Evolutionary conservation across 2,113 vertebrate genomes (phyloP).

Genomic region (Parotia lawesii): DNA sequence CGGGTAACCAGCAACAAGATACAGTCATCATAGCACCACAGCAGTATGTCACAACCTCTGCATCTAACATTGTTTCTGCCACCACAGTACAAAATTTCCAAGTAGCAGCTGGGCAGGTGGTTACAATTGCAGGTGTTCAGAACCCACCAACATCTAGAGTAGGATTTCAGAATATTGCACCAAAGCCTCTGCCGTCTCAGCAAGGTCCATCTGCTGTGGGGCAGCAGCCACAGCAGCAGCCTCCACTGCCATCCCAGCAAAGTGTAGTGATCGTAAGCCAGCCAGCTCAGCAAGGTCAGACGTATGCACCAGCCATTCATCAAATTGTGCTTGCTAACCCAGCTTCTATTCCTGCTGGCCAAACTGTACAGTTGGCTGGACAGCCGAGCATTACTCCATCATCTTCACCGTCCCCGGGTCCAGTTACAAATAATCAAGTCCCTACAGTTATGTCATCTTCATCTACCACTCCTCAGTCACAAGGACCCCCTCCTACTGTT

Average conservation of each 20-base stretch:
- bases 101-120: slow-evolving; percentile 81
- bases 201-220: slow-evolving; percentile 74
- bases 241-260: slow-evolving; percentile 80
- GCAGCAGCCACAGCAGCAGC: slow-evolving; percentile 73
- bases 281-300: slow-evolving; percentile 85
- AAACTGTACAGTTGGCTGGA: slow-evolving; percentile 88
- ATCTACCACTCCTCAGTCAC: slow-evolving; percentile 78
- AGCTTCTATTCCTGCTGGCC: slow-evolving; percentile 80
- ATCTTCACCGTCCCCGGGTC: slow-evolving; percentile 78
- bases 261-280: slow-evolving; percentile 93
- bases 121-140: slow-evolving; percentile 83
- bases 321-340: slow-evolving; percentile 96
- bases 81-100: slow-evolving; percentile 87
- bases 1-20: slow-evolving; percentile 81
- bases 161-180: slow-evolving; percentile 95
- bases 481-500: slow-evolving; percentile 86
- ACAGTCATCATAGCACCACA: slow-evolving; percentile 81
- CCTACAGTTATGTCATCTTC: slow-evolving; percentile 77
- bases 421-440: slow-evolving; percentile 75
- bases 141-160: slow-evolving; percentile 86
- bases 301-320: slow-evolving; percentile 93
- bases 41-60: slow-evolving; percentile 79
- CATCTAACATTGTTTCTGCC: slow-evolving; percentile 80
- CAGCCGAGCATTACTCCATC: slow-evolving; percentile 83
- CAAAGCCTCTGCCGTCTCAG: slow-evolving; percentile 89